Evolutionary conservation across 2,888 invertebrate genomes (phyloP), one percentile per base, ranked within the genome.

Genomic region (Cheilosia vernalis): DNA sequence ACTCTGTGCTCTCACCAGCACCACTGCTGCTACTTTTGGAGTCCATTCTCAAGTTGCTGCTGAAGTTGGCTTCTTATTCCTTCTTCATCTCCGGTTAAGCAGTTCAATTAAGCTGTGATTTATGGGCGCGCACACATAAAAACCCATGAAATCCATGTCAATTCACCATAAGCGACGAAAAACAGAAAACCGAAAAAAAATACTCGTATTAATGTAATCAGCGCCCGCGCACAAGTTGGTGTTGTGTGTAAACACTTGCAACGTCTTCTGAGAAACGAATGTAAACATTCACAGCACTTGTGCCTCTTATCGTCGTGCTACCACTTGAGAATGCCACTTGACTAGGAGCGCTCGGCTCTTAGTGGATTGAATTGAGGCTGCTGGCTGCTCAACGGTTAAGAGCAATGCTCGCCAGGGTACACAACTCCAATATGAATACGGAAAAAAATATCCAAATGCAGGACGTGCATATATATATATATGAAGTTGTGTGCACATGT

Each of bases 141-240:
- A 24, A 56, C 47, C 51, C 67, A 70, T 10, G 10, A 61, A 72
- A 70, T 67, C 55, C 78, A 78, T 83, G 72, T 72, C 64, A 58
- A 67, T 67, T 83, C 72, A 42, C 61, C 55, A 66, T 21, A 73
- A 61, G 9, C 30, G 4, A 51, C 5, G 15, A 55, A 24, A 55
- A 21, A 21, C 1, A 21, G 2, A 21, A 1, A 21, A 21, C 21
- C 1, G 2, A 21, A 60, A 55, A 51, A 56, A 63, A 61, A 30
- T 30, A 30, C 30, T 30, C 30, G 30, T 60, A 58, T 79, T 70
- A 78, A 80, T 79, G 58, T 70, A 74, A 80, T 80, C 74, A 84
- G 84, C 80, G 80, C 74, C 84, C 70, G 80, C 84, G 84, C 80
- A 84, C 74, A 80, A 63, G 64, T 70, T 66, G 80, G 84, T 84